These are phyloP conservation scores for Muscicapa comitata DNA, from an alignment of 2,797 vertebrate species.

Conservation along the genomic window DNA sequence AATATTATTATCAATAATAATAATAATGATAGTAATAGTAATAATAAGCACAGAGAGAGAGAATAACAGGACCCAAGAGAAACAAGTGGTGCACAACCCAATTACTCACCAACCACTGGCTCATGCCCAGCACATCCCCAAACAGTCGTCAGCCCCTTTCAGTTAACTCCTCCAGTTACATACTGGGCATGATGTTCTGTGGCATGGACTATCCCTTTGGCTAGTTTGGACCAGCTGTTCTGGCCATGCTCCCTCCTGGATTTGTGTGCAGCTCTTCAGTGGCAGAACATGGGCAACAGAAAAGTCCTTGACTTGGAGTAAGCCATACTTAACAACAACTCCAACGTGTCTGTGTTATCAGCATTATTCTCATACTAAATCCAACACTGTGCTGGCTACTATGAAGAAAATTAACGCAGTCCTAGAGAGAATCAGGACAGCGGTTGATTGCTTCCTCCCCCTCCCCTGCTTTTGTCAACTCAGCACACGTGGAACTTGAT, in stretches of 20 bases:
- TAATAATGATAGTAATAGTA: not conserved
- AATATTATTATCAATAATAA: not conserved
- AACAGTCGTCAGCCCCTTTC: not conserved
- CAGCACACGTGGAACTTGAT: not conserved
- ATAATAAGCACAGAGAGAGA: not conserved
- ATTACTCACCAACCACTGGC: not conserved
- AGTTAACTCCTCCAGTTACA: not conserved
- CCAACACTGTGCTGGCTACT: not conserved
- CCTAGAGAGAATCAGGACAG: not conserved
- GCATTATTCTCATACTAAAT: not conserved
- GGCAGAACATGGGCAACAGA: not conserved
- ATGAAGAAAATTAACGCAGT: not conserved
- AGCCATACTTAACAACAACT: not conserved
- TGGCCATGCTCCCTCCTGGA: not conserved
- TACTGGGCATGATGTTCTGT: not conserved
- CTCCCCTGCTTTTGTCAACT: not conserved
- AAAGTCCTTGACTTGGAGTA: not conserved
- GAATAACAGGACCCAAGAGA: not conserved
- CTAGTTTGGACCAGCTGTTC: not conserved
- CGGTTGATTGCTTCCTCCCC: not conserved
- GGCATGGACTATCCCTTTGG: not conserved
- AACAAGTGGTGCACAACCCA: not conserved
- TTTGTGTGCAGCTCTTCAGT: not conserved
- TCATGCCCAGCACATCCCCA: accelerated
- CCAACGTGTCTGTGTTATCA: not conserved